Evolutionary conservation across 2,888 invertebrate genomes (phyloP), one percentile per base, ranked within the genome.

Genomic region (Folsomia candida): DNA sequence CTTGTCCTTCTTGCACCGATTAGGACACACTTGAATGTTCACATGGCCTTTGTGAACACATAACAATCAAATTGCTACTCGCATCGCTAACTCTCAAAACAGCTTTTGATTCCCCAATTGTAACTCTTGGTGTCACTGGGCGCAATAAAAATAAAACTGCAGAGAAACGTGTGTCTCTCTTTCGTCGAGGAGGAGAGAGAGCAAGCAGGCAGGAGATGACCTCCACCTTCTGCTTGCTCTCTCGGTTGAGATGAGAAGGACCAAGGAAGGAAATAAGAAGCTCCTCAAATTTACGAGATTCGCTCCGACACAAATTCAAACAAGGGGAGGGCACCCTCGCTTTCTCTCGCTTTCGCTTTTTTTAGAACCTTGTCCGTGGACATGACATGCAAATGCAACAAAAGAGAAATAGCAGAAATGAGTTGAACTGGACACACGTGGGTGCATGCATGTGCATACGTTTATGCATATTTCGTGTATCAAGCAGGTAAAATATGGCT

Each of bases 11-110:
- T 24, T 37, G 24, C 47, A 64, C n/a, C 65, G 65, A 65, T 65
- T 65, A 65, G 65, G 65, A 65, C 65, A 65, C 65, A 65, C 65
- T 47, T 65, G 65, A 65, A 65, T 65, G 65, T 65, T 65, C 65
- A 65, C 51, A 65, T 65, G 65, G 51, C 18, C 26, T 54, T 22
- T 65, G n/a, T 25, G 20, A 65, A 22, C 65, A 65, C 28, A 65
- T 65, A 26, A 65, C 25, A 65, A 54, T 65, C 65, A 27, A 65
- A 54, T 65, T 65, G 26, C 25, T 65, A 27, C 65, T 54, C 65
- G 65, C 65, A 26, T 54, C 54, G 65, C 65, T 65, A 27, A 24
- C 18, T 65, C 51, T 57, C 65, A 57, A 51, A 64, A 64, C 64
- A 64, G 51, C 64, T 28, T 64, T 51, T 64, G 28, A 62, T 62